A percentile compares a stretch with the other conserved stretches of the same genome.
These are phyloP conservation scores for Spialia ferax DNA, from an alignment of 2,888 invertebrate species.

Conservation along the genomic window DNA sequence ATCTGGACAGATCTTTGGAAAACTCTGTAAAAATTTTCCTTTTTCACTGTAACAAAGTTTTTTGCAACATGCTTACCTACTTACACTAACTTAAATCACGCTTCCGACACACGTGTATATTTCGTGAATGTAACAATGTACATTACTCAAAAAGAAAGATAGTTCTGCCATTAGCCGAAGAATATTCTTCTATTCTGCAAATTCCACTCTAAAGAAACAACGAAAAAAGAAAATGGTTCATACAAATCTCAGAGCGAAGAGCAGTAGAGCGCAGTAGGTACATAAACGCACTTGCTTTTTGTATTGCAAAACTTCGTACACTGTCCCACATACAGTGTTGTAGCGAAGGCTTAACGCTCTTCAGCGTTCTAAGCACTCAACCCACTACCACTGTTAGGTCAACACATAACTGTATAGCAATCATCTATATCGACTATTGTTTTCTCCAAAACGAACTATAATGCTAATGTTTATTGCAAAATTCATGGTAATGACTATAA, in stretches of 20 bases:
- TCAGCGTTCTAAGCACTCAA: conserved; percentile 50
- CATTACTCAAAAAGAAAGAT: no score
- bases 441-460: background rate
- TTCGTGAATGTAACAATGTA: no score
- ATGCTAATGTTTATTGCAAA: conserved; percentile 7
- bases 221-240: background rate
- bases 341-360: conserved; percentile 49
- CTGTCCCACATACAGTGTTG: conserved; percentile 55
- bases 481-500: background rate
- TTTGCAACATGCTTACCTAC: no score
- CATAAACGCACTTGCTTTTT: conserved; percentile 44
- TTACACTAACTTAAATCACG: no score
- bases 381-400: conserved; percentile 32
- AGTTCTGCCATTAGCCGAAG: no score
- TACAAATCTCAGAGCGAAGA: conserved; percentile 2
- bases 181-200: no score
- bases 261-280: background rate
- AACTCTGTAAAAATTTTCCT: no score
- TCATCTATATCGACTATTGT: conserved; percentile 19
- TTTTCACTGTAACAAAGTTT: no score
- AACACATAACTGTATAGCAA: conserved; percentile 29
- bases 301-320: conserved; percentile 45
- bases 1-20: no score
- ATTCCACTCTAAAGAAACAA: no score
- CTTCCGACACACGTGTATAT: no score